phyloP scores from a whole-genome alignment of 2,797 vertebrate genomes.

The Rhinoraja longicauda region DNA sequence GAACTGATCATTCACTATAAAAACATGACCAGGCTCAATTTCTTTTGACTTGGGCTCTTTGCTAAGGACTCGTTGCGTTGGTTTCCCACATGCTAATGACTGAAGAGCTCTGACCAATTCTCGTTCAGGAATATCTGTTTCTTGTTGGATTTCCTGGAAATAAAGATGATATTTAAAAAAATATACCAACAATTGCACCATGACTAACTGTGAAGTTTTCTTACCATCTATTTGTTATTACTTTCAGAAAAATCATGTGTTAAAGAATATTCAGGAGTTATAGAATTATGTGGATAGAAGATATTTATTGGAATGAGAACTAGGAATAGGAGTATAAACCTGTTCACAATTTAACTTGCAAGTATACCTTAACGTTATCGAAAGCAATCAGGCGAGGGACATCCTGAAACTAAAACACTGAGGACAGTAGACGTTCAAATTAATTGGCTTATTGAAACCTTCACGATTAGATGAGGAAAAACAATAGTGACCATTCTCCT shows the following conservation, averaged over 20 bases:
- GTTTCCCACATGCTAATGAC: slow-evolving; percentile 82
- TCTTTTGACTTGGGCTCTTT: slow-evolving; percentile 98
- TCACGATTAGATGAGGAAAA: no score
- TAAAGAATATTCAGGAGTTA: no score
- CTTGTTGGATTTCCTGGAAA: slow-evolving; percentile 90
- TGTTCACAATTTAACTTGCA: no score
- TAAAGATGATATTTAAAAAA: slow-evolving; percentile 33
- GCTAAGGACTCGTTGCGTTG: slow-evolving; percentile 91
- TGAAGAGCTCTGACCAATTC: slow-evolving; percentile 90
- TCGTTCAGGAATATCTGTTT: slow-evolving; percentile 93
- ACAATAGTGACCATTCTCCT: no score
- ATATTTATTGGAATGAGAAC: no score
- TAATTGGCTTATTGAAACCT: no score
- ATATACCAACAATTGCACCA: neutral
- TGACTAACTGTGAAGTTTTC: neutral
- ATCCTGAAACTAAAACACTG: no score
- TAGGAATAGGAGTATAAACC: no score
- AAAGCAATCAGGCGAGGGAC: no score
- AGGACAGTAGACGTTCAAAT: no score
- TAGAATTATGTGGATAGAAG: no score
- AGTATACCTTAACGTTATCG: no score
- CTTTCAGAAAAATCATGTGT: neutral
- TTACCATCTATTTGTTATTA: neutral
- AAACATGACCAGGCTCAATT: slow-evolving; percentile 94
- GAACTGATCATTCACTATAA: slow-evolving; percentile 98